phyloP scores from a whole-genome alignment of 53 echinoderm and acorn worm genomes.

The Henricia sp. region DNA sequence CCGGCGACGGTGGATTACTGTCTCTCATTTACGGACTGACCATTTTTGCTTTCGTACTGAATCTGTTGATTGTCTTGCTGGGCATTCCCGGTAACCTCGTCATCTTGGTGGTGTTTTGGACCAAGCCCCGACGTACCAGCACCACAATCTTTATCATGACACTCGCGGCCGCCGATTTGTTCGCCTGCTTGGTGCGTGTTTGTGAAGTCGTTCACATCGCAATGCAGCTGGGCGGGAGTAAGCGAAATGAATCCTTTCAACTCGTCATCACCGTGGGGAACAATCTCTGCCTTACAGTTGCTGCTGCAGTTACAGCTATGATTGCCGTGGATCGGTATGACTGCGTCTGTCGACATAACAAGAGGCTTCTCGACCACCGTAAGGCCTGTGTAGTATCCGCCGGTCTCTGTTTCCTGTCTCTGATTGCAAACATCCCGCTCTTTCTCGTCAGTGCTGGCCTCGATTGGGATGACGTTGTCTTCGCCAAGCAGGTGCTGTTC shows the following conservation, averaged over 20 bases:
- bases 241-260: neutral
- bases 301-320: slow-evolving; percentile 1
- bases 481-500: slow-evolving; percentile 14
- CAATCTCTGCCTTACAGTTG: slow-evolving; percentile 12
- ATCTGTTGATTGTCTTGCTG: slow-evolving; percentile 31
- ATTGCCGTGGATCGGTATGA: slow-evolving; percentile 63
- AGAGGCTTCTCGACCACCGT: slow-evolving; percentile 15
- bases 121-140: slow-evolving; percentile 41
- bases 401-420: neutral
- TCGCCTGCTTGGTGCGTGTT: slow-evolving; percentile 50
- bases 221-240: neutral
- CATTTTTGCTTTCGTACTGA: slow-evolving; percentile 9
- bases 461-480: neutral
- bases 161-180: slow-evolving; percentile 65
- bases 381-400: neutral
- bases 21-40: too few species aligned
- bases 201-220: slow-evolving; percentile 18
- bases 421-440: slow-evolving; percentile 13
- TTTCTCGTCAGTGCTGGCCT: neutral
- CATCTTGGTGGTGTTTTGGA: slow-evolving; percentile 45
- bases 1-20: too few species aligned
- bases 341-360: slow-evolving; percentile 47
- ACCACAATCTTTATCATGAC: slow-evolving; percentile 65
- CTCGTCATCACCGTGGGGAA: neutral
- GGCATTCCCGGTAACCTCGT: slow-evolving; percentile 66